A percentile compares a stretch with the other conserved stretches of the same genome.
Evolutionary conservation across 2,888 invertebrate genomes (phyloP).

Genomic region (Papilio protenor): DNA sequence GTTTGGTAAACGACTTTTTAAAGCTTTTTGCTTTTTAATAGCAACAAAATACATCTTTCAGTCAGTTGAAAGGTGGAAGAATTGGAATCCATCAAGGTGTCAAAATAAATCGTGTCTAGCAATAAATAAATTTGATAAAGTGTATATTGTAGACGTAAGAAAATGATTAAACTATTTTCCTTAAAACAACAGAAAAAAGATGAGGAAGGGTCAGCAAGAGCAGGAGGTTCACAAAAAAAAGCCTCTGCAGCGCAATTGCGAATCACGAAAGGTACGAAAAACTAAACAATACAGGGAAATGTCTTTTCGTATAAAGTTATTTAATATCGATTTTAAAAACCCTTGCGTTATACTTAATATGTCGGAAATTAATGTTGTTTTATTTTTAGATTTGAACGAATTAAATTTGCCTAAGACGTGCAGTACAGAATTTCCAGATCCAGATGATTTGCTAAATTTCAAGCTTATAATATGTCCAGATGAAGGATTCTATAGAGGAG

Average conservation of each 20-base stretch:
- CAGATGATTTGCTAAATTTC: slow-evolving; percentile 97
- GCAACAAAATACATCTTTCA: slow-evolving; percentile 37
- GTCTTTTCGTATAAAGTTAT: neutral
- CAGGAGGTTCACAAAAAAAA: slow-evolving; percentile 91
- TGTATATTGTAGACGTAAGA: slow-evolving; percentile 73
- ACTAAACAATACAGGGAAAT: slow-evolving; percentile 8
- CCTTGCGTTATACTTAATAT: neutral
- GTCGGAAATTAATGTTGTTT: slow-evolving; percentile 44
- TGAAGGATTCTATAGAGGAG: slow-evolving; percentile 98
- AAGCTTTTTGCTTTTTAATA: neutral
- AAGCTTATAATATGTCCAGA: slow-evolving; percentile 98
- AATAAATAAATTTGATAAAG: slow-evolving; percentile 70
- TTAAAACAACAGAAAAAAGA: slow-evolving; percentile 99
- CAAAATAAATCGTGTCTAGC: slow-evolving; percentile 76
- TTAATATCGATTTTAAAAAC: neutral
- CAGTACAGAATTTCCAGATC: slow-evolving; percentile 97
- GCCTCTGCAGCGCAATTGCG: slow-evolving; percentile 98
- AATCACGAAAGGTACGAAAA: slow-evolving; percentile 95
- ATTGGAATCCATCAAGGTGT: slow-evolving; percentile 56
- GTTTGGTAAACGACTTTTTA: neutral
- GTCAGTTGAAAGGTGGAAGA: slow-evolving; percentile 44
- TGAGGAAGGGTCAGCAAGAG: slow-evolving; percentile 90
- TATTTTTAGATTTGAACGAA: slow-evolving; percentile 96
- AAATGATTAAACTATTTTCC: slow-evolving; percentile 99
- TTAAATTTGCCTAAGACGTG: slow-evolving; percentile 98